Evolutionary conservation across 2,113 vertebrate genomes (phyloP).

Genomic region (Platanista minor): DNA sequence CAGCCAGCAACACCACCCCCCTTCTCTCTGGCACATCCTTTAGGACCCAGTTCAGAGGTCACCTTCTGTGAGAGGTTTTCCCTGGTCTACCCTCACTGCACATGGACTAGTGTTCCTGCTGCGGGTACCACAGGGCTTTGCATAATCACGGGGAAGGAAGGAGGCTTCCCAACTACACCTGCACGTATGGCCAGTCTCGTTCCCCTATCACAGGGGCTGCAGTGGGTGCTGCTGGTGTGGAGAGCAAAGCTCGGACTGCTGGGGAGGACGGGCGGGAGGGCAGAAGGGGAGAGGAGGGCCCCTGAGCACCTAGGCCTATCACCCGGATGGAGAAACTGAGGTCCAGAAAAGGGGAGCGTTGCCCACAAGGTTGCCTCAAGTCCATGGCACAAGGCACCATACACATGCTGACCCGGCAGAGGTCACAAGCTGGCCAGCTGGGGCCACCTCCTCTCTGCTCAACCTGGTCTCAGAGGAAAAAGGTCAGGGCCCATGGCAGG

Average conservation of each 20-base stretch:
- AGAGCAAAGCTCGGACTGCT: fast-evolving
- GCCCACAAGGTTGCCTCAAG: background rate
- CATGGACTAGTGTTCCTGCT: no score
- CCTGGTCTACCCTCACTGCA: background rate
- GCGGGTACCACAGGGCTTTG: background rate
- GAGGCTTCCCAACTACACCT: fast-evolving
- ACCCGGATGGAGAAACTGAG: background rate
- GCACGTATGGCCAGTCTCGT: fast-evolving
- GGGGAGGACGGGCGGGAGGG: fast-evolving
- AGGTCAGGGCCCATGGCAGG: background rate
- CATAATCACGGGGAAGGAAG: fast-evolving
- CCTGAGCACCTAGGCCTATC: background rate
- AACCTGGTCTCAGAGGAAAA: background rate
- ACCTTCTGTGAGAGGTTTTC: background rate
- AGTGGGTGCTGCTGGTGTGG: fast-evolving
- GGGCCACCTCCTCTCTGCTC: background rate
- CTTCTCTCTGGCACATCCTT: background rate
- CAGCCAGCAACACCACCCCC: background rate
- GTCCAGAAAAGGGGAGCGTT: background rate
- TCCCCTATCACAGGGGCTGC: fast-evolving
- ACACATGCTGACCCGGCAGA: fast-evolving
- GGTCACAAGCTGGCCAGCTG: background rate
- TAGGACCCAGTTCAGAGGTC: background rate
- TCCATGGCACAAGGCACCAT: fast-evolving
- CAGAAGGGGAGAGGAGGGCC: fast-evolving